These are phyloP conservation scores for Ictalurus furcatus DNA, from an alignment of 2,113 vertebrate species.

Conservation along the genomic window DNA sequence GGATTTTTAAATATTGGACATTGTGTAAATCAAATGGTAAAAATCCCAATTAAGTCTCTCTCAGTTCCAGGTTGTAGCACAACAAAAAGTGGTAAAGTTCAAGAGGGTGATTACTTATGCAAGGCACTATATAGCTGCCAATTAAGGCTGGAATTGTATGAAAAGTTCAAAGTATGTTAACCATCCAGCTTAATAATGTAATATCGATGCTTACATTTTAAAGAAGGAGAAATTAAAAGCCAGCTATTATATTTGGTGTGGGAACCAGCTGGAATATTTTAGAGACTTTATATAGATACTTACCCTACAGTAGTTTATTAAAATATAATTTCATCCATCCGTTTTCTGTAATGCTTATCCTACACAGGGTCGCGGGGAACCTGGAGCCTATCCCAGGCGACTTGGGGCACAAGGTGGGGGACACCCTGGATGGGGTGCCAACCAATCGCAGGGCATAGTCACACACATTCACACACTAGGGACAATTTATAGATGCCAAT, in stretches of 20 bases:
- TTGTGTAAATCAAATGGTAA: background rate
- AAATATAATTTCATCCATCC: background rate
- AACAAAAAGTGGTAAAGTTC: background rate
- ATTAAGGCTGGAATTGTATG: background rate
- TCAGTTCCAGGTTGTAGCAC: background rate
- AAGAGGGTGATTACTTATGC: background rate
- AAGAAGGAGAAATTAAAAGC: background rate
- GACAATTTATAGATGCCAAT: too few species aligned
- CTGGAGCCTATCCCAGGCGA: too few species aligned
- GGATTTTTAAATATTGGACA: background rate
- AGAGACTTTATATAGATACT: background rate
- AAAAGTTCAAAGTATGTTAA: background rate
- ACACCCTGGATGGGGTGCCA: too few species aligned
- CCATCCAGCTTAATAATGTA: background rate
- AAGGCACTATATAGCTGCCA: background rate
- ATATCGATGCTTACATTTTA: background rate
- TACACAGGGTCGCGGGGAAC: too few species aligned
- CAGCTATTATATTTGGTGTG: background rate
- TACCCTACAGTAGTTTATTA: background rate
- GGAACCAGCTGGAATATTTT: background rate
- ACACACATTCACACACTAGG: too few species aligned
- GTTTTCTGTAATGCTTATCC: too few species aligned
- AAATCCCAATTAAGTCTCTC: background rate
- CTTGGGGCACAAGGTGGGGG: too few species aligned
- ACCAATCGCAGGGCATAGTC: too few species aligned